A percentile compares a stretch with the other conserved stretches of the same genome.
phyloP scores from a whole-genome alignment of 1,140 invertebrate genomes.

The Lanistes nyassanus region DNA sequence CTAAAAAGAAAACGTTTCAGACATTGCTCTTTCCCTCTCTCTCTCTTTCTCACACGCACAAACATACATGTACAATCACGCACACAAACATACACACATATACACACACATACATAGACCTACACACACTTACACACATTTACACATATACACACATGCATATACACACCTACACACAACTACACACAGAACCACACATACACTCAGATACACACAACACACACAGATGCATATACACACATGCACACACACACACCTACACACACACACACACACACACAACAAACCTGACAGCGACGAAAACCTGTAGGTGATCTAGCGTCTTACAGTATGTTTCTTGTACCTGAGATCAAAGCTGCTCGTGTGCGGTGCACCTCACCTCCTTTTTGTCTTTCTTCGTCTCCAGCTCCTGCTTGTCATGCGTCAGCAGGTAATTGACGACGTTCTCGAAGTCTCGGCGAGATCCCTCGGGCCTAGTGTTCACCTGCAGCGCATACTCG shows the following conservation, averaged over 20 bases:
- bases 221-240: not conserved
- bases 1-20: too few species aligned
- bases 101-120: too few species aligned
- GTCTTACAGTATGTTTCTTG: not conserved
- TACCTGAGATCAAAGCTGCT: not conserved
- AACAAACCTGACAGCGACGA: not conserved
- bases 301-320: not conserved
- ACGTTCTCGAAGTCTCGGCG: constrained; percentile 28
- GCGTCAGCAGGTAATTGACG: constrained; percentile 31
- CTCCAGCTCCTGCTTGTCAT: not conserved
- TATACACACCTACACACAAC: not conserved
- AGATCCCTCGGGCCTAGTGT: constrained; percentile 14
- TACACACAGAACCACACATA: too few species aligned
- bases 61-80: too few species aligned
- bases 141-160: not conserved
- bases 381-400: not conserved
- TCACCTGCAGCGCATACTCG: constrained; percentile 34
- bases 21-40: too few species aligned
- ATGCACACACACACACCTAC: not conserved
- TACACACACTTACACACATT: not conserved
- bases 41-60: too few species aligned
- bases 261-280: too few species aligned
- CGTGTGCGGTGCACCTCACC: not conserved
- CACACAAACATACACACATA: too few species aligned
- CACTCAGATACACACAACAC: not conserved